Conservation (phyloP, 2,797 vertebrate species). For the Crocodylus rhombifer region DNA sequence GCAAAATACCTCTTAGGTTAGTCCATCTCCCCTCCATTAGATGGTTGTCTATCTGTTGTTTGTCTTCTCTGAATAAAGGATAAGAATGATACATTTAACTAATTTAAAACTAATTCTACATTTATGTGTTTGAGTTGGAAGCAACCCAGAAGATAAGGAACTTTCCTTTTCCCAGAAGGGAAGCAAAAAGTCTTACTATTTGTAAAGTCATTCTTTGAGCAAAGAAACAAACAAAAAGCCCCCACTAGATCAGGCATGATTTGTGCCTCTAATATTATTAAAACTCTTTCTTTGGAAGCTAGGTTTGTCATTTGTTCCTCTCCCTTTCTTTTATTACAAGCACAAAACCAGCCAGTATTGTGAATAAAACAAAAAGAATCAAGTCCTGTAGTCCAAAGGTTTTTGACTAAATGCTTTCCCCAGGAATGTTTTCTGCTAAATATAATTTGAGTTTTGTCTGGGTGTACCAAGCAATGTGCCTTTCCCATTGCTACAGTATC, state of each 20-base stretch:
- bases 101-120: background rate
- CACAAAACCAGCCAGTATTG: background rate
- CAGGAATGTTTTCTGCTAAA: background rate
- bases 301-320: background rate
- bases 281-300: background rate
- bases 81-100: background rate
- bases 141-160: background rate
- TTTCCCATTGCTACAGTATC: background rate
- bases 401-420: background rate
- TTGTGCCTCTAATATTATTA: background rate
- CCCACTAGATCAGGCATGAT: background rate
- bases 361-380: background rate
- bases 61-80: background rate
- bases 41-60: background rate
- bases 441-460: background rate
- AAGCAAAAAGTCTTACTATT: background rate
- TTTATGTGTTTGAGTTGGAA: background rate
- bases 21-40: background rate
- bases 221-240: background rate
- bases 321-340: background rate
- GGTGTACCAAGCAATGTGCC: background rate
- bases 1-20: background rate
- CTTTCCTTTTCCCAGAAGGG: background rate
- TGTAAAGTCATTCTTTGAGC: background rate
- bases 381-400: background rate